Evolutionary conservation across 2,113 vertebrate genomes (phyloP), one percentile per base, ranked within the genome.

Genomic region (Myiozetetes cayanensis): DNA sequence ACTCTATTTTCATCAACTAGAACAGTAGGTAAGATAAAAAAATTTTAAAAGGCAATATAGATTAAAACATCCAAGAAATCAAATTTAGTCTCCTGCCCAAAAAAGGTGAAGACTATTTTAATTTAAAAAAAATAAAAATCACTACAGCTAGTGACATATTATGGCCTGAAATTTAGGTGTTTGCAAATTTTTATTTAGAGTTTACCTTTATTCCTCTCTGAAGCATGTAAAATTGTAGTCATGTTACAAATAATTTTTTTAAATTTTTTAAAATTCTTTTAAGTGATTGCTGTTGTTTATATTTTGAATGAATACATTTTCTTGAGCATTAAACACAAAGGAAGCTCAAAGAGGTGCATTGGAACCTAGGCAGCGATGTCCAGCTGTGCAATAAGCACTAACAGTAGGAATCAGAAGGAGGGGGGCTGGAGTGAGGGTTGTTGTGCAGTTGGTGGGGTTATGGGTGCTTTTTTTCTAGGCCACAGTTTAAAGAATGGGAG

Each of bases 371-470:
- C 41, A 85, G 33, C 3, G 43, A 63, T 28, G 46, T 3, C 14
- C 56, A 85, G 11, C 12, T 43, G 21, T 5, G 12, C 9, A 65
- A 65, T 15, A 66, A 62, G 52, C 52, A 39, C 8, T 14, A 58
- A 52, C 0, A 6, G 14, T 4, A 7, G 21, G 19, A 89, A 75
- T 59, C 21, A 22, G 53, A 77, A 77, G 28, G 2, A 10, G 33
- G 14, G 4, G 12, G 11, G 2, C 1, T 31, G 7, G 31, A 17
- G 10, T 28, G 14, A 52, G 5, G 7, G 24, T 25, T 22, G 21
- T 12, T 62, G 20, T 35, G 27, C 10, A 85, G 14, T 13, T 39
- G 5, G 14, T 66, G 14, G 11, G 3, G 22, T 13, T 72, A 50
- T 15, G 9, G 27, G 7, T 47, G 30, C 8, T 71, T 24, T 39